Conservation (phyloP, 2,797 vertebrate species). For the Cirrhinus mrigala region DNA sequence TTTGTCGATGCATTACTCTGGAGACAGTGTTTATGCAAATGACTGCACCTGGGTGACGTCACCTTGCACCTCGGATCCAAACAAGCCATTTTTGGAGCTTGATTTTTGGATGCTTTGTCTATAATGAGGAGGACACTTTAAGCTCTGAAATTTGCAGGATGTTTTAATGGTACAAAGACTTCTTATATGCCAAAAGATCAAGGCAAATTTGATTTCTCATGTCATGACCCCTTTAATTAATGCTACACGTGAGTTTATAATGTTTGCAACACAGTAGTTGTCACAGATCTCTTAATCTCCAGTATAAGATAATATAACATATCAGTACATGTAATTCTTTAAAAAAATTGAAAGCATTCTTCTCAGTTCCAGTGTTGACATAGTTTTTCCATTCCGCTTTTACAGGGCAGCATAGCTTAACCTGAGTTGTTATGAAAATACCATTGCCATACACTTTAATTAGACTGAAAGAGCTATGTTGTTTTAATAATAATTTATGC, state of each 20-base stretch:
- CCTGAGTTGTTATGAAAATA: background rate
- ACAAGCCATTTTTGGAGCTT: too few species aligned
- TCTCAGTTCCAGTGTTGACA: slow-evolving; percentile 2
- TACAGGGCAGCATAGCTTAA: background rate
- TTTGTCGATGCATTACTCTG: too few species aligned
- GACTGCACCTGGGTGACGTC: too few species aligned
- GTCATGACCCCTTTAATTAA: background rate
- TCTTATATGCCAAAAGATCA: too few species aligned
- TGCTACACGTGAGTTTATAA: background rate
- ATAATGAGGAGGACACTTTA: too few species aligned
- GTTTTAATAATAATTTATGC: slow-evolving; percentile 35
- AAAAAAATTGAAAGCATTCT: background rate
- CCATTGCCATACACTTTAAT: background rate
- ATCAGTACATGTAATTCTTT: background rate
- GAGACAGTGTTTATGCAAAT: too few species aligned
- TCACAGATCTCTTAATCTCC: background rate
- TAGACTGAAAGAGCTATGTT: background rate
- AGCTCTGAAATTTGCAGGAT: too few species aligned
- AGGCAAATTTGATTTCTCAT: too few species aligned
- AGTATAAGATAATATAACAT: background rate
- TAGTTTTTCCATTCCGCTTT: background rate
- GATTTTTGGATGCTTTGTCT: too few species aligned
- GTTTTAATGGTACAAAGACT: too few species aligned
- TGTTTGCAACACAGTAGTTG: background rate
- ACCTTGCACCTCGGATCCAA: too few species aligned